A percentile compares a stretch with the other conserved stretches of the same genome.
phyloP scores from a whole-genome alignment of 1,140 invertebrate species.

The Pantala flavescens region DNA sequence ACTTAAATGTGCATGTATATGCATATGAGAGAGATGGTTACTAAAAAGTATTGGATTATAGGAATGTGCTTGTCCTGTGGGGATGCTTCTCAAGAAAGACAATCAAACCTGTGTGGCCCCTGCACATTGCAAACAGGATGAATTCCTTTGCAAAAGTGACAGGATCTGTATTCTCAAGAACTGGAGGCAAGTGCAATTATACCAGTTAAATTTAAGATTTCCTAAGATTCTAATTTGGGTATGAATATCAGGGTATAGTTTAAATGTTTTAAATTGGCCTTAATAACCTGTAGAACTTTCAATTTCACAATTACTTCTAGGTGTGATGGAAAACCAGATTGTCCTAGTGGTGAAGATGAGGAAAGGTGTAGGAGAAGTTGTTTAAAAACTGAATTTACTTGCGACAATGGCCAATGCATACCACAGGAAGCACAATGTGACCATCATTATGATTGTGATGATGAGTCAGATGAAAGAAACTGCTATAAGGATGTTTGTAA shows the following conservation, averaged over 20 bases:
- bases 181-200: slow-evolving; percentile 25
- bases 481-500: slow-evolving; percentile 18
- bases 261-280: not conserved
- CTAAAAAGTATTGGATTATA: slow-evolving; percentile 20
- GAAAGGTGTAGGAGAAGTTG: slow-evolving; percentile 29
- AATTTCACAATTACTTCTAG: slow-evolving; percentile 19
- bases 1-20: slow-evolving; percentile 27
- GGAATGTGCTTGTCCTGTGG: slow-evolving; percentile 50
- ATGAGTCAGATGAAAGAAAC: slow-evolving; percentile 27
- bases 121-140: slow-evolving; percentile 21
- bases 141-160: slow-evolving; percentile 27
- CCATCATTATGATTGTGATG: slow-evolving; percentile 24
- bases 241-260: not conserved
- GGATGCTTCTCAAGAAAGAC: slow-evolving; percentile 38
- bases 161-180: slow-evolving; percentile 25
- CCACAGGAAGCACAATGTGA: slow-evolving; percentile 22
- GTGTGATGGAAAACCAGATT: slow-evolving; percentile 50
- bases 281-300: no score
- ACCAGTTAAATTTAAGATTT: no score
- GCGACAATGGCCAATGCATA: slow-evolving; percentile 45
- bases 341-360: slow-evolving; percentile 49
- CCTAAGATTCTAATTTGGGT: no score
- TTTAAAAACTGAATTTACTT: slow-evolving; percentile 24
- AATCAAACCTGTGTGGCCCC: slow-evolving; percentile 30
- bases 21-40: no score